Evolutionary conservation across 2,797 vertebrate species (phyloP).

Genomic region (Peromyscus aztecus): DNA sequence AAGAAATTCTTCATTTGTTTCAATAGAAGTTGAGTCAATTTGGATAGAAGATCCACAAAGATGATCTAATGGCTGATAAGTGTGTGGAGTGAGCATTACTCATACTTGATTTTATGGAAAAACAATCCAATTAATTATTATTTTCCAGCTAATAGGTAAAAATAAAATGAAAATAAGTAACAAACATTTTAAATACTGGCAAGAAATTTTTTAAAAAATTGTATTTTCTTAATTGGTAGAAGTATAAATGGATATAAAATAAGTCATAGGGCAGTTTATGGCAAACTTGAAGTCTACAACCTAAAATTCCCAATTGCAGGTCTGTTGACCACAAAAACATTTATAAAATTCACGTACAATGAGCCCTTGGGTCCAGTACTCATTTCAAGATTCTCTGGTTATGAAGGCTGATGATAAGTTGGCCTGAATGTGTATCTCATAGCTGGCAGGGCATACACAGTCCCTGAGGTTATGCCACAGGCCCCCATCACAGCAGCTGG

Average conservation of each 20-base stretch:
- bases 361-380: neutral
- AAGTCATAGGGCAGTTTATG: neutral
- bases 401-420: neutral
- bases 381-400: neutral
- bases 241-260: neutral
- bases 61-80: neutral
- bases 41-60: neutral
- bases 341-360: neutral
- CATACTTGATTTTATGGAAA: neutral
- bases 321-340: neutral
- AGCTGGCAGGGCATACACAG: no score
- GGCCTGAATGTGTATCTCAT: neutral
- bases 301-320: neutral
- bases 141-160: slow-evolving; percentile 25
- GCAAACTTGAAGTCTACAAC: neutral
- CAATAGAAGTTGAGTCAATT: neutral
- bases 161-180: neutral
- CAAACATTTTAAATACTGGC: neutral
- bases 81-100: neutral
- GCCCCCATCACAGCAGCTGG: neutral
- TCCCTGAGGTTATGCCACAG: neutral
- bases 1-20: neutral
- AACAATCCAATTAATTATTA: slow-evolving; percentile 1
- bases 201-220: neutral
- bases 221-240: neutral